Base-by-base conservation (phyloP, 23 tunicate species). In the Trididemnum miniatum region DNA sequence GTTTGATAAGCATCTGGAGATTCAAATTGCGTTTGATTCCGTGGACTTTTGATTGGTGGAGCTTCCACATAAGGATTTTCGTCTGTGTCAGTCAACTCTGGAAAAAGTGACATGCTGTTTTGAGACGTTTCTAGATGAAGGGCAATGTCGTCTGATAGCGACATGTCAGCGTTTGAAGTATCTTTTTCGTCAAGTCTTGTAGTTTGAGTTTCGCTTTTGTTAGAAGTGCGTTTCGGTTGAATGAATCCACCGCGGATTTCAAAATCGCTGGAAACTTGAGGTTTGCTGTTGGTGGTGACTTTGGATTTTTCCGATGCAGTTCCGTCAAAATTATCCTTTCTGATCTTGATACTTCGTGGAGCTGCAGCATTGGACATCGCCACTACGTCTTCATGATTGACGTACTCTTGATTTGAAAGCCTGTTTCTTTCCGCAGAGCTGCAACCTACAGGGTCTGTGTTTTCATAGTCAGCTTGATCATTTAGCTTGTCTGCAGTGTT, bases 11-110 rank as follows among this genome's bases (percentile, higher is more conserved):
- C 50, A 27, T 51, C 57, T 36, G 59, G 59, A 1, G 50, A 33
- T 54, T 35, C 57, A 12, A 71, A 51, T 37, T 71, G 27, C 34
- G 52, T 31, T 23, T 34, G 67, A 29, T 51, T 52, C 51, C 79
- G 44, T 30, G n/a, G 78, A 35, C 86, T 82, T 52, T 82, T 82
- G 2, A 82, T 23, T 1, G 86, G 86, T 50, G 83, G 83, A 5
- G 86, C 86, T 35, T 82, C 51, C 4, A 82, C 86, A 32, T 82
- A 82, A 15, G 71, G 62, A 34, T 71, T 60, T 1, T 82, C 79
- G 23, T 22, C 31, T 23, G 36, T 25, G n/a, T 44, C 60, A 27
- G 29, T 20, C 3, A 38, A 4, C 4, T 31, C 38, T 4, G 37
- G n/a, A 9, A 12, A 12, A 7, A 12, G 37, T 38, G 18, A 9